Conservation (phyloP, 2,888 invertebrate species). For the Microctonus aethiopoides region DNA sequence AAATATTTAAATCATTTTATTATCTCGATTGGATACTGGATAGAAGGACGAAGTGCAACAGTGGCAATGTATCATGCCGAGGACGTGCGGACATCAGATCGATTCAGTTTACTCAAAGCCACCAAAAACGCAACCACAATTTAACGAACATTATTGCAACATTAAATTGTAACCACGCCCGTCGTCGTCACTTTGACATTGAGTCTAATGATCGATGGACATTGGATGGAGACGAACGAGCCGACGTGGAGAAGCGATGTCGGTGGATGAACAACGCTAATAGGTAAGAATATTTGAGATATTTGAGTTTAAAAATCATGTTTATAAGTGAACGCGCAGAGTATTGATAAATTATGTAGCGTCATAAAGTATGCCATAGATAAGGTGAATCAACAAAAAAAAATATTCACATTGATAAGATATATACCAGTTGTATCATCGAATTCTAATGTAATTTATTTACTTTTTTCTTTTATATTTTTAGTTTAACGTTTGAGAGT, state of each 20-base stretch:
- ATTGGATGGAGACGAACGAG: constrained; percentile 8
- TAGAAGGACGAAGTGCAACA: background rate
- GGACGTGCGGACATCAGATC: constrained; percentile 17
- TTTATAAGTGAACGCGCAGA: background rate
- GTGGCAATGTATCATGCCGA: constrained; percentile 20
- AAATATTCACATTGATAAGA: background rate
- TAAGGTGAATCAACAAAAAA: background rate
- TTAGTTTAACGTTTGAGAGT: constrained; percentile 26
- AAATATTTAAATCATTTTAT: background rate
- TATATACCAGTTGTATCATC: background rate
- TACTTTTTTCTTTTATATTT: background rate
- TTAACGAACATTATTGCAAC: background rate
- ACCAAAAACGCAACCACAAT: constrained; percentile 22
- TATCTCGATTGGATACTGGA: background rate
- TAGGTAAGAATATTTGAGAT: background rate
- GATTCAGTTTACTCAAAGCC: constrained; percentile 21
- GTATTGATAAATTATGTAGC: background rate
- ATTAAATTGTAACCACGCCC: constrained; percentile 27
- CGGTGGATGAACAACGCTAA: constrained; percentile 16
- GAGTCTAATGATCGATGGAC: constrained; percentile 15
- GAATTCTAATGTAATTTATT: background rate
- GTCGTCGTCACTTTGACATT: background rate
- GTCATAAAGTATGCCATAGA: background rate
- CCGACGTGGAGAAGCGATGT: constrained; percentile 18
- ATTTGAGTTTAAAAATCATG: background rate